A percentile compares a stretch with the other conserved stretches of the same genome.
These are phyloP conservation scores for Aurelia aurita DNA, from an alignment of 30 jellyfish, hydroid and myxozoan species.

Conservation along the genomic window DNA sequence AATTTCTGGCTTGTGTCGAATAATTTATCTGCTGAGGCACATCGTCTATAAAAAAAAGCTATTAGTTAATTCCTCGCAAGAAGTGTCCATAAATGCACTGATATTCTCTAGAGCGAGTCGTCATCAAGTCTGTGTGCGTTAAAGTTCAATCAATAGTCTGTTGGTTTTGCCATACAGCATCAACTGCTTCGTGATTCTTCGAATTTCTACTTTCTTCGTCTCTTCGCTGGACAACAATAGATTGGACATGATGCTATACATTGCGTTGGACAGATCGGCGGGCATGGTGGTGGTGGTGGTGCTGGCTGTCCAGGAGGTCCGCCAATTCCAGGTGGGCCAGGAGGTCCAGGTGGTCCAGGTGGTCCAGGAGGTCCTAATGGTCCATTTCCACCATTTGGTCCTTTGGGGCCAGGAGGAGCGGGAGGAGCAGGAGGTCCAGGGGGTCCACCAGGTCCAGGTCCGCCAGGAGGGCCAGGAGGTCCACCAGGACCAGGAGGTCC, in stretches of 20 bases:
- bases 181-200: slow-evolving; percentile 38
- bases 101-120: slow-evolving; percentile 58
- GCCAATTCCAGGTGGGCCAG: slow-evolving; percentile 86
- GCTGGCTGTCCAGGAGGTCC: slow-evolving; percentile 96
- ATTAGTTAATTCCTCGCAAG: slow-evolving; percentile 59
- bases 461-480: slow-evolving; percentile 70
- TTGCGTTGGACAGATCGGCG: slow-evolving; percentile 80
- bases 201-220: slow-evolving; percentile 60
- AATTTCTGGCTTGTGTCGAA: slow-evolving; percentile 54
- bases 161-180: slow-evolving; percentile 41
- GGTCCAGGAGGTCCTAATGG: slow-evolving; percentile 78
- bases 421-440: slow-evolving; percentile 91
- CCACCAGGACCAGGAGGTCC: slow-evolving; percentile 77
- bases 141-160: slow-evolving; percentile 11
- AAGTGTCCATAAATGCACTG: slow-evolving; percentile 67
- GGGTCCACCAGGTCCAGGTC: slow-evolving; percentile 97
- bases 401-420: slow-evolving; percentile 79
- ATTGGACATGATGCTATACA: slow-evolving; percentile 93
- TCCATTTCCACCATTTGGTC: slow-evolving; percentile 82
- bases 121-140: slow-evolving; percentile 65
- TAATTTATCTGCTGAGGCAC: slow-evolving; percentile 42
- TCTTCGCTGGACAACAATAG: slow-evolving; percentile 91
- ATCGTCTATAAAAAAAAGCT: slow-evolving; percentile 55
- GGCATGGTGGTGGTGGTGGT: slow-evolving; percentile 96
- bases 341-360: slow-evolving; percentile 83